Evolutionary conservation across 2,888 invertebrate species (phyloP).

Genomic region (Busseola fusca): DNA sequence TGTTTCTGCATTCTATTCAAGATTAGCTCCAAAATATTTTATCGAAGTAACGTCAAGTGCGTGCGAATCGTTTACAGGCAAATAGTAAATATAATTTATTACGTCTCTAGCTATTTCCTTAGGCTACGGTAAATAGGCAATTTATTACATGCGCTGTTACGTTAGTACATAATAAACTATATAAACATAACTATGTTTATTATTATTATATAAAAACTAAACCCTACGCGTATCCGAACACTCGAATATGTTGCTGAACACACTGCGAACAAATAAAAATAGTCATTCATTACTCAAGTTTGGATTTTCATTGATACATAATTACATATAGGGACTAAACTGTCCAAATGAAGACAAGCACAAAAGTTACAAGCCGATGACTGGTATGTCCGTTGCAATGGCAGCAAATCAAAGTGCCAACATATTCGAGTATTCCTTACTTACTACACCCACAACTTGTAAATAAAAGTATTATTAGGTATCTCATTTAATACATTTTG

Average conservation of each 20-base stretch:
- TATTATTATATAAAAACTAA: conserved; percentile 69
- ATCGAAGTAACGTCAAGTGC: conserved; percentile 31
- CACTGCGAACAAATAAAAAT: background rate
- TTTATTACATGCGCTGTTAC: conserved; percentile 62
- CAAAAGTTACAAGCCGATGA: background rate
- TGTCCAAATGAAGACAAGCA: conserved; percentile 1
- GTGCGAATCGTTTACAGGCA: conserved; percentile 40
- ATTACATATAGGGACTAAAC: background rate
- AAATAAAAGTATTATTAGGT: conserved; percentile 60
- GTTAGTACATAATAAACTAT: conserved; percentile 77
- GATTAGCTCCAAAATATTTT: conserved; percentile 1
- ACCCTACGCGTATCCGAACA: conserved; percentile 34
- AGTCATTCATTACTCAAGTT: conserved; percentile 2
- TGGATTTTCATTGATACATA: conserved; percentile 1
- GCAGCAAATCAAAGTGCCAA: background rate
- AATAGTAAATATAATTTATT: conserved; percentile 60
- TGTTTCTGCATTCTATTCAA: conserved; percentile 3
- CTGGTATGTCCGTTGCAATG: background rate
- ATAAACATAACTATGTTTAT: conserved; percentile 78
- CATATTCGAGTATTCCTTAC: conserved; percentile 46
- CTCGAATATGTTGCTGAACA: conserved; percentile 43
- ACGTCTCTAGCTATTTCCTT: conserved; percentile 54
- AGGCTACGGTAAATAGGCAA: conserved; percentile 64
- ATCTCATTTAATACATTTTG: conserved; percentile 76
- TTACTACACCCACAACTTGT: conserved; percentile 55